Conservation (phyloP, 2,797 vertebrate genomes). For the Luscinia luscinia region DNA sequence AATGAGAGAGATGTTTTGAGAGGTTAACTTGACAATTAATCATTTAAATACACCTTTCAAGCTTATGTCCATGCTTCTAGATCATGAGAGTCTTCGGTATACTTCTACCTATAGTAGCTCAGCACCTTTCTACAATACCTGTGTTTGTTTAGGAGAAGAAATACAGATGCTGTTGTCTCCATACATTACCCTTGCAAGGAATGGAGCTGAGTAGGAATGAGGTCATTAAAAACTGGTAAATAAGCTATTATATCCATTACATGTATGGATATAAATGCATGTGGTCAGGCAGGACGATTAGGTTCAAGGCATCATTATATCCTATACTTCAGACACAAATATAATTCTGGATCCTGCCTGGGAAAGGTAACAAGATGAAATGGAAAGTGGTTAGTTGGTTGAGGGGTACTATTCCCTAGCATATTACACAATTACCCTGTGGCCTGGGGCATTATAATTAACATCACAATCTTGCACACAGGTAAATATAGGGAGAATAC, state of each 20-base stretch:
- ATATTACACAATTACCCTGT: not conserved
- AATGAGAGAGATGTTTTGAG: not conserved
- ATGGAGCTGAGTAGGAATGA: not conserved
- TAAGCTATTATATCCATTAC: slow-evolving; percentile 11
- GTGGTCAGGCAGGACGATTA: not conserved
- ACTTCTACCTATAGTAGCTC: not conserved
- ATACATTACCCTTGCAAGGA: not conserved
- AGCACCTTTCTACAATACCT: not conserved
- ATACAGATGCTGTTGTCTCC: not conserved
- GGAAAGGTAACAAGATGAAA: slow-evolving; percentile 20
- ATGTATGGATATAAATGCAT: not conserved
- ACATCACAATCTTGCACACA: not conserved
- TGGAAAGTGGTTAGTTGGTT: not conserved
- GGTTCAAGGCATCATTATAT: not conserved
- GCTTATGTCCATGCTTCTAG: not conserved
- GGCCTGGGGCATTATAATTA: slow-evolving; percentile 11
- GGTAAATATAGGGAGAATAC: not conserved
- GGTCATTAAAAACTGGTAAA: slow-evolving; percentile 13
- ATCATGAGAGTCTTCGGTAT: not conserved
- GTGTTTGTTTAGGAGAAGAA: not conserved
- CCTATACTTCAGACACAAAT: not conserved
- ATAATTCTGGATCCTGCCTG: not conserved
- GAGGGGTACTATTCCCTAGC: not conserved
- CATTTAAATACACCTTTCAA: not conserved
- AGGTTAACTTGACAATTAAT: not conserved